Conservation (phyloP, 2,113 vertebrate species). For the Alethe castanea region DNA sequence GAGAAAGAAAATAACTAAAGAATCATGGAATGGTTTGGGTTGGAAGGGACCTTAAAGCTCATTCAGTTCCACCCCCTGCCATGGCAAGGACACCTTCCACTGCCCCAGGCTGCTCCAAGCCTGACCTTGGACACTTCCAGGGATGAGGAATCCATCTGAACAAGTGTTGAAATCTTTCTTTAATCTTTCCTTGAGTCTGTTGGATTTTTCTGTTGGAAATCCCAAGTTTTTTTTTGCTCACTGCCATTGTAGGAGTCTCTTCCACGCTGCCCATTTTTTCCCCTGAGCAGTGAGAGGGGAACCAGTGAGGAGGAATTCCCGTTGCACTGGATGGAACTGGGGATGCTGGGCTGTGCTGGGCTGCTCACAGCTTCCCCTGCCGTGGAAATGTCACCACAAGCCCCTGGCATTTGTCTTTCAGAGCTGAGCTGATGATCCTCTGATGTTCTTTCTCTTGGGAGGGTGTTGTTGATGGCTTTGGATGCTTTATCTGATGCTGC, state of each 20-base stretch:
- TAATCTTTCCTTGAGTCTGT: not conserved
- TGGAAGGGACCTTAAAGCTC: not conserved
- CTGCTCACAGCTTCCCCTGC: not conserved
- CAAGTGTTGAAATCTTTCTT: not conserved
- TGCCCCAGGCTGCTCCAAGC: not conserved
- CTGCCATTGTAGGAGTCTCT: not conserved
- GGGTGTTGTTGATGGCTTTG: not conserved
- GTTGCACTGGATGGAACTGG: fast-evolving
- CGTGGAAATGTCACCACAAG: not conserved
- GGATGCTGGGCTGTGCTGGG: not conserved
- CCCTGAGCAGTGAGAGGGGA: not conserved
- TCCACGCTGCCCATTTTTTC: not conserved
- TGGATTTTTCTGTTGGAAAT: not conserved
- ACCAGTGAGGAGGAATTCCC: not conserved
- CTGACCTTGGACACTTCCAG: not conserved
- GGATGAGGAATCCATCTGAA: not conserved
- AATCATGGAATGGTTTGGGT: not conserved
- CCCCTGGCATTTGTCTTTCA: not conserved
- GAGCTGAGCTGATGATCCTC: not conserved
- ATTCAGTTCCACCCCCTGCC: not conserved
- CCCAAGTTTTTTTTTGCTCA: fast-evolving
- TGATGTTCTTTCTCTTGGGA: not conserved
- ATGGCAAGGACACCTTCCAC: not conserved
- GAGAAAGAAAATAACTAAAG: not conserved
- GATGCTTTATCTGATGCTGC: not conserved